Conservation (phyloP, 1,140 invertebrate species). For the Heliconius melpomene region DNA sequence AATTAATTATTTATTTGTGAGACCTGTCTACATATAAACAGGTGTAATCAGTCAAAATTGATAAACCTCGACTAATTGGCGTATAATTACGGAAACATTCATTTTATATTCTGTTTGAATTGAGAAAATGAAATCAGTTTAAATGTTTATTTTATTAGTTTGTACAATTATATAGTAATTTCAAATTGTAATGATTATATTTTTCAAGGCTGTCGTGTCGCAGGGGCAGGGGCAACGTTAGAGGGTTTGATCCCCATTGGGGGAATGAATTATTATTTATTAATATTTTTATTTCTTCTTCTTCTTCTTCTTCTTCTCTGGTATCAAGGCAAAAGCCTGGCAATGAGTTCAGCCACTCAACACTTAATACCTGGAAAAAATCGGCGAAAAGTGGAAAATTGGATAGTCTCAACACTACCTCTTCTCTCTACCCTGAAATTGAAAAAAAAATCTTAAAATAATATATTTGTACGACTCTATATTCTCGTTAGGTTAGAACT, state of each 20-base stretch:
- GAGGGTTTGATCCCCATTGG: background rate
- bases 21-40: slow-evolving; percentile 3
- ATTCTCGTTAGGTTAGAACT: background rate
- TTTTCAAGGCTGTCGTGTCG: background rate
- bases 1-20: slow-evolving; percentile 8
- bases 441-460: too few species aligned
- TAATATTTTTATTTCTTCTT: background rate
- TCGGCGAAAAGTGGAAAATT: too few species aligned
- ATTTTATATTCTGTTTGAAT: slow-evolving; percentile 5
- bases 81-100: slow-evolving; percentile 23
- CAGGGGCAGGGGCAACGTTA: background rate
- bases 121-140: background rate
- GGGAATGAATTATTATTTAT: background rate
- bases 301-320: too few species aligned
- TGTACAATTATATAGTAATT: background rate
- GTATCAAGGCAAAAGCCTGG: too few species aligned
- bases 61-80: slow-evolving; percentile 27
- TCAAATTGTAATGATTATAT: background rate
- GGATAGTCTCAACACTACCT: too few species aligned
- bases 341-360: too few species aligned
- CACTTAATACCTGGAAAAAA: too few species aligned
- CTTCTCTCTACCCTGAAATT: too few species aligned
- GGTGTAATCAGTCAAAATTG: slow-evolving; percentile 24
- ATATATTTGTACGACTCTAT: background rate
- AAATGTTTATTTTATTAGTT: background rate